Evolutionary conservation across 2,888 invertebrate genomes (phyloP).

Genomic region (Ecliptopera silaceata): DNA sequence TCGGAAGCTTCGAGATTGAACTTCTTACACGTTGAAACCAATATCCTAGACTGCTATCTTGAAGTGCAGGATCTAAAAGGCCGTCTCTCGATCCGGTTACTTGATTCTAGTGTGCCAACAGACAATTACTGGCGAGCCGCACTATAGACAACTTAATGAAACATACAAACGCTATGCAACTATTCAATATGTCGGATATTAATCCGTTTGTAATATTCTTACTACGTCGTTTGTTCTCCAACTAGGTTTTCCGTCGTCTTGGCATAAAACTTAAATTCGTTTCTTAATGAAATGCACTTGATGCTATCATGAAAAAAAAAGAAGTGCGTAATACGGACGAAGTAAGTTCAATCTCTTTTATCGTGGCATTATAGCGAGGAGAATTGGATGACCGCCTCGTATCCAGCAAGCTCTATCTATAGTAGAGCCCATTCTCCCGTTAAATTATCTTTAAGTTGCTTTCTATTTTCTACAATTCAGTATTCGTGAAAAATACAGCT

Average conservation of each 20-base stretch:
- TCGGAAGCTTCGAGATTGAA: conserved; percentile 56
- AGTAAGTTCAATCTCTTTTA: conserved; percentile 80
- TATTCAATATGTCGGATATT: background rate
- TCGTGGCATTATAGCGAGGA: conserved; percentile 69
- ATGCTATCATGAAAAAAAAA: conserved; percentile 53
- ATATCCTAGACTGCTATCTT: conserved; percentile 54
- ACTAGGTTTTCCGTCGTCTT: too few relatives aligned
- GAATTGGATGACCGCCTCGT: conserved; percentile 67
- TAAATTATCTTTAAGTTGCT: conserved; percentile 77
- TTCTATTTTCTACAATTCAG: conserved; percentile 58
- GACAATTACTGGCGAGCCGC: conserved; percentile 17
- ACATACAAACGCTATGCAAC: background rate
- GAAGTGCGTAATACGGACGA: conserved; percentile 70
- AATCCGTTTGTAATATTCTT: too few relatives aligned
- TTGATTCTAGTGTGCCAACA: conserved; percentile 14
- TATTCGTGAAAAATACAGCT: conserved; percentile 36
- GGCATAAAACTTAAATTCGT: too few relatives aligned
- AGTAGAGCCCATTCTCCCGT: conserved; percentile 67
- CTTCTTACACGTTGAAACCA: conserved; percentile 56
- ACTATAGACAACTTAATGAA: conserved; percentile 14
- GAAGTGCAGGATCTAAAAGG: conserved; percentile 40
- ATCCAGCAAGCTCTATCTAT: conserved; percentile 62
- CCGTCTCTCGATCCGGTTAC: conserved; percentile 23
- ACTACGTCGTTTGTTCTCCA: too few relatives aligned
- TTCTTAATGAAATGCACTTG: conserved; percentile 49